Percentiles rank a stretch among this genome's conserved stretches.
Evolutionary conservation across 2,888 invertebrate species (phyloP).

Genomic region (Dryobotodes eremita): DNA sequence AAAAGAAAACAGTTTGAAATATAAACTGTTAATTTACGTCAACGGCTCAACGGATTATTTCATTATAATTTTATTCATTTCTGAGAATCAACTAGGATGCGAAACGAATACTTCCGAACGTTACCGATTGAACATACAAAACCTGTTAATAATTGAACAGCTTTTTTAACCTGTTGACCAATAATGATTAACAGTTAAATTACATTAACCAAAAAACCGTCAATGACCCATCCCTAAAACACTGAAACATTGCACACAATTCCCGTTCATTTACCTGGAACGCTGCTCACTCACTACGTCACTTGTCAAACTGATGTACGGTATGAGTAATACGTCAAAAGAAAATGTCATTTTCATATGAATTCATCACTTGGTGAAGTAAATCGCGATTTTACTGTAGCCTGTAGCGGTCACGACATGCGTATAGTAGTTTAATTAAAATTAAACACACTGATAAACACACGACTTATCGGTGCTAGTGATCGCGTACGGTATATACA

Average conservation of each 20-base stretch:
- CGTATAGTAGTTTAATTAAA: constrained; percentile 38
- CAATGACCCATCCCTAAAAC: too few relatives aligned
- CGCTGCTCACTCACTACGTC: background rate
- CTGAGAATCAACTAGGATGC: too few relatives aligned
- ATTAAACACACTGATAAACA: constrained; percentile 39
- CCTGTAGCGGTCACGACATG: constrained; percentile 42
- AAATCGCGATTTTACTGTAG: constrained; percentile 33
- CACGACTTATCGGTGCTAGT: constrained; percentile 30
- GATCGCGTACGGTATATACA: constrained; percentile 37
- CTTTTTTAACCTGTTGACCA: too few relatives aligned
- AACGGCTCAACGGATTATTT: too few relatives aligned
- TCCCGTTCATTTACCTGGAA: background rate
- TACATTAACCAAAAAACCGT: too few relatives aligned
- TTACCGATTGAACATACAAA: too few relatives aligned
- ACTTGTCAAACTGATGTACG: background rate
- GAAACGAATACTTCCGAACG: too few relatives aligned
- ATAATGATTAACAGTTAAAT: too few relatives aligned
- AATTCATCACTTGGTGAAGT: constrained; percentile 6
- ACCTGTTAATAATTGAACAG: too few relatives aligned
- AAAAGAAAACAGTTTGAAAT: too few relatives aligned
- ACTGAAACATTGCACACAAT: background rate
- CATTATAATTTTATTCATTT: too few relatives aligned
- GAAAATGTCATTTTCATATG: constrained; percentile 36
- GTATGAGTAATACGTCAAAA: constrained; percentile 18
- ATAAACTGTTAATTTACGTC: too few relatives aligned